Percentiles rank a stretch among this genome's conserved stretches.
These are phyloP conservation scores for Callithrix jacchus DNA, from an alignment of 2,113 vertebrate species.

Conservation along the genomic window DNA sequence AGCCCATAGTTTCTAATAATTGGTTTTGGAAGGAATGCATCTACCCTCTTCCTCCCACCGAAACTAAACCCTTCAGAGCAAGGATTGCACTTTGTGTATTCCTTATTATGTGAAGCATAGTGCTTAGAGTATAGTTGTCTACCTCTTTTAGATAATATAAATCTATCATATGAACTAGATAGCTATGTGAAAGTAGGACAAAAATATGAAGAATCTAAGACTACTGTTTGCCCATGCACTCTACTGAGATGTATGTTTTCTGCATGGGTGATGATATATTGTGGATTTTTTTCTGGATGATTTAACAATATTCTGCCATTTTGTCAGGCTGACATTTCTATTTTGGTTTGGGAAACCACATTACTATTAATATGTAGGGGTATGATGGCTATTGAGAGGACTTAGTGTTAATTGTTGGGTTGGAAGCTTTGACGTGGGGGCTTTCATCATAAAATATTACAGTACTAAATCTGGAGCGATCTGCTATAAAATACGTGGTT, in stretches of 20 bases:
- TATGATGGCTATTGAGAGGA: background rate
- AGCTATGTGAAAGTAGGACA: background rate
- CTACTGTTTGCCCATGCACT: background rate
- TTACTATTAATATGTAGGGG: background rate
- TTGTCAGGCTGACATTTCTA: background rate
- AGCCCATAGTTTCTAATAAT: background rate
- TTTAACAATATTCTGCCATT: background rate
- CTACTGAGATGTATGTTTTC: background rate
- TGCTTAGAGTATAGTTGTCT: background rate
- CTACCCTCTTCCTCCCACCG: fast-evolving
- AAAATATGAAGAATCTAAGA: background rate
- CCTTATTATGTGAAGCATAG: background rate
- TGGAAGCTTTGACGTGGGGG: background rate
- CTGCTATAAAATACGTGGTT: background rate
- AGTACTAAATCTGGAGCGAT: background rate
- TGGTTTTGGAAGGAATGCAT: background rate
- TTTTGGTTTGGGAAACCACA: background rate
- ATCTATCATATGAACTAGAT: background rate
- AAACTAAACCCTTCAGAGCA: background rate
- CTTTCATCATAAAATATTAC: background rate
- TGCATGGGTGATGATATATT: background rate
- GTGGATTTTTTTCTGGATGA: background rate
- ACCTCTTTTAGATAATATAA: background rate
- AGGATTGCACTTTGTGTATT: background rate
- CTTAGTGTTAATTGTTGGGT: background rate